phyloP scores from a whole-genome alignment of 2,888 invertebrate genomes.

The Thymelicus sylvestris region DNA sequence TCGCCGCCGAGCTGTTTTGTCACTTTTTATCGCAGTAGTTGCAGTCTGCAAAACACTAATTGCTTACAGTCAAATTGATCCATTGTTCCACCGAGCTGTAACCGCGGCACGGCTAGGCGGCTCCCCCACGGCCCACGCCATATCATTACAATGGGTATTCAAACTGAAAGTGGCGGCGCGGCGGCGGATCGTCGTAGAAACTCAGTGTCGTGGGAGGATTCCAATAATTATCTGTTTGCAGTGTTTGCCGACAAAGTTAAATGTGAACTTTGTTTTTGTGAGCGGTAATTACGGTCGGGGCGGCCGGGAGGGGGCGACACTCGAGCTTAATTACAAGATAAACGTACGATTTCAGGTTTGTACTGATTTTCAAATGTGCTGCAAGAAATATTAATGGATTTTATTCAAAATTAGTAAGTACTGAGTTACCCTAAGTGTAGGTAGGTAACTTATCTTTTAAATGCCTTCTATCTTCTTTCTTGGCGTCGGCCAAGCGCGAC shows the following conservation, averaged over 20 bases:
- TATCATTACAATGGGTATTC: slow-evolving; percentile 27
- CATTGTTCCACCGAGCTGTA: slow-evolving; percentile 27
- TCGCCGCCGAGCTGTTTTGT: neutral
- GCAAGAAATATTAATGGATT: too few species aligned
- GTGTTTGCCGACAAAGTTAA: slow-evolving; percentile 24
- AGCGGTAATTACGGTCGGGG: slow-evolving; percentile 21
- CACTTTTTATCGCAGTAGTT: slow-evolving; percentile 7
- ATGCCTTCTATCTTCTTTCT: too few species aligned
- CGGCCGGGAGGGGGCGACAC: neutral
- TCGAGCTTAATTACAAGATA: slow-evolving; percentile 22
- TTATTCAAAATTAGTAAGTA: too few species aligned
- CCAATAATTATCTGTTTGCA: slow-evolving; percentile 25
- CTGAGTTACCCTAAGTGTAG: too few species aligned
- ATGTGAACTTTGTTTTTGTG: slow-evolving; percentile 36
- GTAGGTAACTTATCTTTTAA: too few species aligned
- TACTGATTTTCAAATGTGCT: too few species aligned
- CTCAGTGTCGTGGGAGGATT: slow-evolving; percentile 33
- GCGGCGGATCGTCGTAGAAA: slow-evolving; percentile 20
- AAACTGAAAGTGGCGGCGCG: slow-evolving; percentile 16
- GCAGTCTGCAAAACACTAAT: slow-evolving; percentile 27
- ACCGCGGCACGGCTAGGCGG: slow-evolving; percentile 6
- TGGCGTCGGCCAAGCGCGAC: too few species aligned
- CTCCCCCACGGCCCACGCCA: neutral
- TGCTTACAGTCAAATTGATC: slow-evolving; percentile 27
- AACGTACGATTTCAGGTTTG: too few species aligned